Evolutionary conservation across 92 coral and sea anemone genomes (phyloP), one percentile per base, ranked within the genome.

Genomic region (Pocillopora grandis): DNA sequence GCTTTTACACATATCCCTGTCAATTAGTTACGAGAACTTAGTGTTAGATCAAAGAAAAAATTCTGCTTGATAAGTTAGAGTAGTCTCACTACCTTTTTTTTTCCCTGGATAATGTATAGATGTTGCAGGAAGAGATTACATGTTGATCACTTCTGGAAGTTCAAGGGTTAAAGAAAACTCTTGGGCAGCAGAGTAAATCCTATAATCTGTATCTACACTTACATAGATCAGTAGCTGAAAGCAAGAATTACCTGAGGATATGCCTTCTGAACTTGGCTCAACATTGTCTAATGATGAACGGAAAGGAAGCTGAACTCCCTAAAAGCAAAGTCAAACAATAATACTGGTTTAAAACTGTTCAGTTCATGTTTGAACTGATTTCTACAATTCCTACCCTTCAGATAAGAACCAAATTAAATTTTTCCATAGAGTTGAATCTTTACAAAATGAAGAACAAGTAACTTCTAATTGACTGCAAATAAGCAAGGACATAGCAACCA

Each of bases 251-350:
- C 86, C 86, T 83, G 80, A 49, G 11, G 49, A 31, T n/a, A 14
- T 62, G 33, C 35, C 58, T 16, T 48, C 62, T 1, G 66, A 63
- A 56, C 5, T 62, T 3, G 49, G 56, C 9, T 62, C 36, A 10
- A 2, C 60, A 74, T 71, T 12, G 14, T 82, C 86, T 20, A 20
- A 10, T 21, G 73, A 49, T 61, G 79, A 62, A 14, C 12, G 31
- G 73, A 83, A 83, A 62, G 86, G 86, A 83, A 83, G 86, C 33
- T 83, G 86, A 17, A 83, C 62, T 73, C 86, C 86, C 86, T 83
- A n/a, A 52, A 19, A 65, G 74, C 14, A 63, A 55, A 52, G 18
- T 12, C 62, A 21, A 81, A 14, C 27, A 27, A 12, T 7, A 11
- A 12, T 11, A 78, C 49, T 12, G 27, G 49, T 58, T 59, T 12